Evolutionary conservation across 2,797 vertebrate genomes (phyloP).

Genomic region (Limosa lapponica): DNA sequence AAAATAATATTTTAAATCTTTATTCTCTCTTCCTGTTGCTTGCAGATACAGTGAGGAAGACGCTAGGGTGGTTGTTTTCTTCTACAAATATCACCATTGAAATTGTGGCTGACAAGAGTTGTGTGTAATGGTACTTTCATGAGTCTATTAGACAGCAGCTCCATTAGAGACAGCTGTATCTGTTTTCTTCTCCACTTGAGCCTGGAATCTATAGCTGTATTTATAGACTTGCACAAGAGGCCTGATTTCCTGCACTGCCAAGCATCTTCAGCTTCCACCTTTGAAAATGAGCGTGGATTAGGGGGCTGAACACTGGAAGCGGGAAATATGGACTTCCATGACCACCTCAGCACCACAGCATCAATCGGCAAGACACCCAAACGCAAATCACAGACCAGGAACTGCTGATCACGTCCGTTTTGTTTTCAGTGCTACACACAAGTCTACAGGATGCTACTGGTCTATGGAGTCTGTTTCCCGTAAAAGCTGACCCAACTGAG

Average conservation of each 20-base stretch:
- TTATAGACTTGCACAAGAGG: not conserved
- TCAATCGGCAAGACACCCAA: not conserved
- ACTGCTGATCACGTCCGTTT: not conserved
- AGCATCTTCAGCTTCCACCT: not conserved
- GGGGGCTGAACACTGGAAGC: not conserved
- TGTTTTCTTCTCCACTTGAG: not conserved
- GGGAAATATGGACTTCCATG: not conserved
- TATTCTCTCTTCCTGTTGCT: not conserved
- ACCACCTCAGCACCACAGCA: not conserved
- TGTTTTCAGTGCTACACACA: not conserved
- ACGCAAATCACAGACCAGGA: not conserved
- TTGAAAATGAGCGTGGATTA: not conserved
- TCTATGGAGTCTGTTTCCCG: not conserved
- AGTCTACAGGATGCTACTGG: not conserved
- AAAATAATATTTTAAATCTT: not conserved
- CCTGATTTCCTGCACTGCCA: not conserved
- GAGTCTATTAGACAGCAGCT: not conserved
- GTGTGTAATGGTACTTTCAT: not conserved
- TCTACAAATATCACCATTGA: not conserved
- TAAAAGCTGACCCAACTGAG: not conserved
- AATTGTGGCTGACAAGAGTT: accelerated
- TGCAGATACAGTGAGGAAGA: not conserved
- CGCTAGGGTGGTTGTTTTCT: not conserved
- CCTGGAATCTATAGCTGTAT: not conserved
- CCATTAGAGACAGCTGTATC: not conserved